Percentiles rank a stretch among this genome's conserved stretches.
These are phyloP conservation scores for Typhlichthys subterraneus DNA, from an alignment of 2,797 vertebrate species.

Conservation along the genomic window DNA sequence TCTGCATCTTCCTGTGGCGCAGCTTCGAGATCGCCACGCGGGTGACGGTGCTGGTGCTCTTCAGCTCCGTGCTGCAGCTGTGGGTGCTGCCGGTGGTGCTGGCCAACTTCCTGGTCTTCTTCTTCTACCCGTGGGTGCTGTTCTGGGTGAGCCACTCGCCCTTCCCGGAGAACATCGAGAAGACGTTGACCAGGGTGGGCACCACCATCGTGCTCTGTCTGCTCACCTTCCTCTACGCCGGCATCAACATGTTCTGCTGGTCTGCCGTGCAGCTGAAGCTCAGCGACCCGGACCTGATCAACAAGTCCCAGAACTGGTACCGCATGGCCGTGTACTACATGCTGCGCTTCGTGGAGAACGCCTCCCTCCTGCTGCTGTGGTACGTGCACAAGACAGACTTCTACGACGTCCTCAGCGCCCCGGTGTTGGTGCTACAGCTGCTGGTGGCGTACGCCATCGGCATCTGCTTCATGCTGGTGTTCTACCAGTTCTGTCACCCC, in stretches of 20 bases:
- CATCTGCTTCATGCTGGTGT: conserved; percentile 94
- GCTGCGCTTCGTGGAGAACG: conserved; percentile 90
- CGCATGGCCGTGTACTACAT: conserved; percentile 89
- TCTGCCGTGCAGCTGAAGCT: conserved; percentile 93
- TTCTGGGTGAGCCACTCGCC: conserved; percentile 93
- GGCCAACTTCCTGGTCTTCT: conserved; percentile 90
- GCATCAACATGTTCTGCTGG: conserved; percentile 99
- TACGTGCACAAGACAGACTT: conserved; percentile 89
- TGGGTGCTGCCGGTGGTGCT: conserved; percentile 88
- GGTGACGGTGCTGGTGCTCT: conserved; percentile 90
- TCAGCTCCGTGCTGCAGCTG: conserved; percentile 90
- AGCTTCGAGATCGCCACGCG: conserved; percentile 95
- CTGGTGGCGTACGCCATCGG: conserved; percentile 85
- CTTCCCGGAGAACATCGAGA: conserved; percentile 95
- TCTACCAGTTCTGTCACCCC: conserved; percentile 96
- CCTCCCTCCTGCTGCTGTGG: conserved; percentile 89
- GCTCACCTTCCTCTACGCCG: conserved; percentile 93
- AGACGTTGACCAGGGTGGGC: conserved; percentile 89
- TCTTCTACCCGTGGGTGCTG: conserved; percentile 90
- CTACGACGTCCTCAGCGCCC: conserved; percentile 86
- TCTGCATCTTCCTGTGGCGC: conserved; percentile 95
- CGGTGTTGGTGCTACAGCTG: conserved; percentile 87
- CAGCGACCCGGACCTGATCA: conserved; percentile 90
- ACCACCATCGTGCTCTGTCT: conserved; percentile 91
- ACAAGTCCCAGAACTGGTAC: conserved; percentile 94